Conservation (phyloP, 2,113 vertebrate species). For the Mustelus asterias region DNA sequence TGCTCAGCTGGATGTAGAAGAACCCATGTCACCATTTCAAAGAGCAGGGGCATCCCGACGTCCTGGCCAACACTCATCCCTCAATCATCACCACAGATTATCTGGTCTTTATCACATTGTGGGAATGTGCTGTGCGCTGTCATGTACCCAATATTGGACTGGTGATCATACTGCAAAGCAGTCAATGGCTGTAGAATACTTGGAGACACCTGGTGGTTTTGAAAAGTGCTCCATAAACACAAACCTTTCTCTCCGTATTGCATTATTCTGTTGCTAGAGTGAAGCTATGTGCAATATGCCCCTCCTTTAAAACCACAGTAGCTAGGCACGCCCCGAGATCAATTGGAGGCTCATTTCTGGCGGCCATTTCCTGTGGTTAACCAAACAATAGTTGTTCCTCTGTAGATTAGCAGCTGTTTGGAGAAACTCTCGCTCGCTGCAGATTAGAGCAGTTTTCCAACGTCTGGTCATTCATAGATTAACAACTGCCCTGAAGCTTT, state of each 20-base stretch:
- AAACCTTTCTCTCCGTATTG: neutral
- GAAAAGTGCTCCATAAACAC: neutral
- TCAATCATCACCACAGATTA: no score
- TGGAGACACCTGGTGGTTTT: neutral
- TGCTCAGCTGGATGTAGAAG: no score
- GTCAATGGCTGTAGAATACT: no score
- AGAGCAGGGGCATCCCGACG: no score
- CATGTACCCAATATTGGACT: no score
- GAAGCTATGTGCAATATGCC: neutral
- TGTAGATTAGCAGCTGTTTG: neutral
- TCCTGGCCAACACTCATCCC: no score
- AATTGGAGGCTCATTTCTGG: neutral
- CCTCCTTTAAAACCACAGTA: neutral
- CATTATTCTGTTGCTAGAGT: neutral
- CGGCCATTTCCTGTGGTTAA: neutral
- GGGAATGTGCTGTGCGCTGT: no score
- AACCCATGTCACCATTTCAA: no score
- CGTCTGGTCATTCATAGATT: neutral
- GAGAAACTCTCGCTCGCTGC: neutral
- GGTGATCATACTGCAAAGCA: no score
- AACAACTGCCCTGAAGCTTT: neutral
- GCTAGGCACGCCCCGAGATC: neutral
- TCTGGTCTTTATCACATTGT: no score
- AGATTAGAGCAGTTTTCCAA: neutral
- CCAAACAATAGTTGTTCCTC: neutral